These are phyloP conservation scores for Drosophila leontia DNA, from an alignment of 1,140 invertebrate species.

Conservation along the genomic window DNA sequence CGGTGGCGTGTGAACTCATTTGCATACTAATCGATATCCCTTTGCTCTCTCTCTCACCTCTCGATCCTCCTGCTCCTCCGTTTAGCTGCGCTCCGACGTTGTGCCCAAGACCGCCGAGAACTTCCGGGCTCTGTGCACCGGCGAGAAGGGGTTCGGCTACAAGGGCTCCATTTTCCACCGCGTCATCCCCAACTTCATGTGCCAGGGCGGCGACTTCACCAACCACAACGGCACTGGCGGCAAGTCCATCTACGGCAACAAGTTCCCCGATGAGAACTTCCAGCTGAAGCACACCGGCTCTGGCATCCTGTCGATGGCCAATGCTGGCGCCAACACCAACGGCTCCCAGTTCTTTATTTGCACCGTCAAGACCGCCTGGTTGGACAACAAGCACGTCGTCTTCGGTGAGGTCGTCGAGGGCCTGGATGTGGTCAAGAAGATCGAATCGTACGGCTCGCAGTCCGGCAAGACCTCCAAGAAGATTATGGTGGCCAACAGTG, in stretches of 20 bases:
- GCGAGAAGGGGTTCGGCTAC: slow-evolving; percentile 97
- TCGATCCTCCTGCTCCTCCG: slow-evolving; percentile 5
- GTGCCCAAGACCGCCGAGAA: slow-evolving; percentile 98
- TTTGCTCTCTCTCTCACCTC: slow-evolving; percentile 7
- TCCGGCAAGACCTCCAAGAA: slow-evolving; percentile 95
- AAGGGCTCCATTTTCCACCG: slow-evolving; percentile 97
- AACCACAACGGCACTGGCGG: slow-evolving; percentile 98
- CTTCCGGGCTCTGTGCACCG: slow-evolving; percentile 96
- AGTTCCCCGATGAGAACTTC: slow-evolving; percentile 99
- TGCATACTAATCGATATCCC: slow-evolving; percentile 36
- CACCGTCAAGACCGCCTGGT: slow-evolving; percentile 97
- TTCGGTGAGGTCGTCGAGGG: slow-evolving; percentile 98
- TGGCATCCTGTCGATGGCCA: slow-evolving; percentile 97
- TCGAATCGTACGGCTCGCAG: slow-evolving; percentile 93
- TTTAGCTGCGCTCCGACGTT: slow-evolving; percentile 89
- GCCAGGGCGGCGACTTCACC: slow-evolving; percentile 98
- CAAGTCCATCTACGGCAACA: slow-evolving; percentile 98
- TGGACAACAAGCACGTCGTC: slow-evolving; percentile 98
- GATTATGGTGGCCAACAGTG: slow-evolving; percentile 92
- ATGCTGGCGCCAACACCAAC: slow-evolving; percentile 97
- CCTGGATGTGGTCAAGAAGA: slow-evolving; percentile 97
- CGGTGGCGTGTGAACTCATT: slow-evolving; percentile 18
- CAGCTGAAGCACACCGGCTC: slow-evolving; percentile 96
- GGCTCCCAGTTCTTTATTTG: slow-evolving; percentile 99
- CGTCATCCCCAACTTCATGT: slow-evolving; percentile 99